Evolutionary conservation across 1,140 invertebrate genomes (phyloP).

Genomic region (Pristionchus pacificus): DNA sequence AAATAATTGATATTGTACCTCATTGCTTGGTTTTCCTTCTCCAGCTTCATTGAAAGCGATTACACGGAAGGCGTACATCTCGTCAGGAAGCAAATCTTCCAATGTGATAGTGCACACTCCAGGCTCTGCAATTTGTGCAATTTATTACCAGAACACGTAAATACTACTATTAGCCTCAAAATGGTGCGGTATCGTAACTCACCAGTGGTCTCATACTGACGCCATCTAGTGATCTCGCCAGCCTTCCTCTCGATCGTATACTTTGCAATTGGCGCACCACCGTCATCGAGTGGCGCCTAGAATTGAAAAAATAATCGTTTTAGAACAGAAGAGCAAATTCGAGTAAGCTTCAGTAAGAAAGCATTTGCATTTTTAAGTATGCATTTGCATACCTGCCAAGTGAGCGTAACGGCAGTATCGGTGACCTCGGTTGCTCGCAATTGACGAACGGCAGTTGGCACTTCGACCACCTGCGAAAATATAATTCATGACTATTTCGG

Average conservation of each 20-base stretch:
- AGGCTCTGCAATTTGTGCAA: neutral
- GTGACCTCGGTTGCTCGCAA: slow-evolving; percentile 32
- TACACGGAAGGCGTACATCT: slow-evolving; percentile 91
- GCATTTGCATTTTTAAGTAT: too few species aligned
- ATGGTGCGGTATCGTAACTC: slow-evolving; percentile 71
- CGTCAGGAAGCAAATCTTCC: slow-evolving; percentile 80
- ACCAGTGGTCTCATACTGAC: slow-evolving; percentile 37
- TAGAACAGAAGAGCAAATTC: too few species aligned
- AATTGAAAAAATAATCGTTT: too few species aligned
- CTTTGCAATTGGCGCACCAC: slow-evolving; percentile 36
- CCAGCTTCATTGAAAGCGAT: slow-evolving; percentile 96
- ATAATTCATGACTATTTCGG: neutral
- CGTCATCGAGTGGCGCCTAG: slow-evolving; percentile 14
- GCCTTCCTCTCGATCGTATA: slow-evolving; percentile 53
- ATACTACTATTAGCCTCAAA: too few species aligned
- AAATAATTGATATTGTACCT: slow-evolving; percentile 76
- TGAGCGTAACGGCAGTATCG: slow-evolving; percentile 40
- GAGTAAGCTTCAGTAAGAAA: too few species aligned
- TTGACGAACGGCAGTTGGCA: slow-evolving; percentile 43
- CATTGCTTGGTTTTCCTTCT: slow-evolving; percentile 80
- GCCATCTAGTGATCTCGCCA: slow-evolving; percentile 46
- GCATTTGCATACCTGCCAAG: too few species aligned
- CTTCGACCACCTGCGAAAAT: slow-evolving; percentile 42
- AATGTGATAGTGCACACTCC: neutral
- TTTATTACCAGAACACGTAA: neutral